A percentile compares a stretch with the other conserved stretches of the same genome.
Evolutionary conservation across 2,113 vertebrate genomes (phyloP).

Genomic region (Pseudorhombus dupliciocellatus): DNA sequence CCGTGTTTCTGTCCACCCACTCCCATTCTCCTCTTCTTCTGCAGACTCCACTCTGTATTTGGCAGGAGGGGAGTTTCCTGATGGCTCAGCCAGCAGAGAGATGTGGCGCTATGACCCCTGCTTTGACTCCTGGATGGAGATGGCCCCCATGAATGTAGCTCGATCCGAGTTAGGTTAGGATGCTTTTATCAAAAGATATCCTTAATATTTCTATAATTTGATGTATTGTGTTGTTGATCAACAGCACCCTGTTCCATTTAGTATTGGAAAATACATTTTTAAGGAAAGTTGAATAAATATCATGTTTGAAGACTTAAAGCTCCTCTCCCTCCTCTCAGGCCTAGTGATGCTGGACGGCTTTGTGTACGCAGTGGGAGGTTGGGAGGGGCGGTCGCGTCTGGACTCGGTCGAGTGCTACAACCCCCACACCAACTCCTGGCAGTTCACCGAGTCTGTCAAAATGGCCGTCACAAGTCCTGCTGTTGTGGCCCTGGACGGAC

Average conservation of each 20-base stretch:
- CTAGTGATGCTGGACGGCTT: slow-evolving; percentile 85
- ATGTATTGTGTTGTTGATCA: too few relatives aligned
- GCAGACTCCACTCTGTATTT: slow-evolving; percentile 81
- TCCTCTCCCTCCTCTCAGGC: slow-evolving; percentile 72
- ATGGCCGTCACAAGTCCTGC: slow-evolving; percentile 86
- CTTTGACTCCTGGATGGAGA: slow-evolving; percentile 85
- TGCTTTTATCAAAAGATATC: background rate
- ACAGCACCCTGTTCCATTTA: too few relatives aligned
- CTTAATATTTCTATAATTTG: too few relatives aligned
- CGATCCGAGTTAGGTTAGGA: slow-evolving; percentile 82
- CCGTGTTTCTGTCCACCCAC: background rate
- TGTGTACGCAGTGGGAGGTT: slow-evolving; percentile 84
- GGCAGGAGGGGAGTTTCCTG: slow-evolving; percentile 84
- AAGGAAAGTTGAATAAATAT: too few relatives aligned
- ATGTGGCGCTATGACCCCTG: slow-evolving; percentile 87
- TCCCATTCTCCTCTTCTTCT: background rate
- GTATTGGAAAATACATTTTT: too few relatives aligned
- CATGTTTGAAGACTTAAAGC: too few relatives aligned
- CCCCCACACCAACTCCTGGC: slow-evolving; percentile 82
- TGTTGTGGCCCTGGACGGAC: slow-evolving; percentile 81
- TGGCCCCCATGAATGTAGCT: slow-evolving; percentile 85
- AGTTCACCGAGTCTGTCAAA: slow-evolving; percentile 82
- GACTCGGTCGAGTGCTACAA: slow-evolving; percentile 85
- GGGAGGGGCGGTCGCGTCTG: slow-evolving; percentile 83
- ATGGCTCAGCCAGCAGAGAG: slow-evolving; percentile 84